Conservation (phyloP, 1,140 invertebrate genomes). For the Drepana arcuata region DNA sequence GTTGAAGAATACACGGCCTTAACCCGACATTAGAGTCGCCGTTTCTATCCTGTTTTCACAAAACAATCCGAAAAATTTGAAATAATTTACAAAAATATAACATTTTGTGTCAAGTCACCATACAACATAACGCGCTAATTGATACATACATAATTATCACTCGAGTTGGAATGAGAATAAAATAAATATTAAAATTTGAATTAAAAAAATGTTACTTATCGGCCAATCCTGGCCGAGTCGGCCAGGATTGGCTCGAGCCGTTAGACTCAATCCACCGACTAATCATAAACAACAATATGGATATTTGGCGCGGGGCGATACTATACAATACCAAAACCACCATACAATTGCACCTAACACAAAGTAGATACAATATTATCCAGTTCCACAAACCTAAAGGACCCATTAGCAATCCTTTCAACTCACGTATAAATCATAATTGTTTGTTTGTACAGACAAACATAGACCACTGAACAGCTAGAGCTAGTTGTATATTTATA, state of each 20-base stretch:
- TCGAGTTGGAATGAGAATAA: conserved; percentile 57
- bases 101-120: conserved; percentile 38
- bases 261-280: too few relatives aligned
- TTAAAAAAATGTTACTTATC: conserved; percentile 1
- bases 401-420: conserved; percentile 11
- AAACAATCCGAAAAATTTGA: conserved; percentile 31
- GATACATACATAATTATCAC: conserved; percentile 33
- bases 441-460: conserved; percentile 25
- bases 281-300: too few relatives aligned
- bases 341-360: conserved; percentile 40
- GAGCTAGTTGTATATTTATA: too few relatives aligned
- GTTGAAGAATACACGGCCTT: too few relatives aligned
- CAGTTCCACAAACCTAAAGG: conserved; percentile 23
- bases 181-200: conserved; percentile 27
- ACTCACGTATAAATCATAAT: too few relatives aligned
- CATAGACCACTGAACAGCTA: too few relatives aligned
- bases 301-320: conserved; percentile 13
- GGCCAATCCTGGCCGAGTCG: too few relatives aligned
- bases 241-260: too few relatives aligned
- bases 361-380: conserved; percentile 28
- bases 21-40: conserved; percentile 41
- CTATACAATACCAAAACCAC: conserved; percentile 18
- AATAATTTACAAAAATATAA: conserved; percentile 61
- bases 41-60: conserved; percentile 24
- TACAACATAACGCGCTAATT: conserved; percentile 46